A percentile compares a stretch with the other conserved stretches of the same genome.
These are phyloP conservation scores for Notolepis coatsorum DNA, from an alignment of 2,797 vertebrate genomes.

Conservation along the genomic window DNA sequence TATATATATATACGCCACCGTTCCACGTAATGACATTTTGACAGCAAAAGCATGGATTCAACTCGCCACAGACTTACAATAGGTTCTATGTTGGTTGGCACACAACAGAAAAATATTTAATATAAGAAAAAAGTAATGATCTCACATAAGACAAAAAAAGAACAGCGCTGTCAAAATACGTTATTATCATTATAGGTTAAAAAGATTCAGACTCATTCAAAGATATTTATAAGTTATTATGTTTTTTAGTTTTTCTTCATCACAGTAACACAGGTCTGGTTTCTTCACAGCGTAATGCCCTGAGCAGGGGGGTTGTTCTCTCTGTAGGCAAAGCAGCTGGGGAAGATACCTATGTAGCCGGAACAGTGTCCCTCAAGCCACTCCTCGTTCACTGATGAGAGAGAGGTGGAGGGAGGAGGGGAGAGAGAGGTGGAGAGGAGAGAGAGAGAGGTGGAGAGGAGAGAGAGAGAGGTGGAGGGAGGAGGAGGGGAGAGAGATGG, in stretches of 20 bases:
- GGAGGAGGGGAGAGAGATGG: too few species aligned
- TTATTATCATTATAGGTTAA: neutral
- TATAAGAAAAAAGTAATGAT: too few species aligned
- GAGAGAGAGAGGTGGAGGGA: neutral
- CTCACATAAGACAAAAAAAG: too few species aligned
- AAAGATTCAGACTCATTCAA: neutral
- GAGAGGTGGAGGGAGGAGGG: neutral
- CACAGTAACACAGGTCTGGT: neutral
- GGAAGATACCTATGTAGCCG: constrained; percentile 89
- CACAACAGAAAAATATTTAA: too few species aligned
- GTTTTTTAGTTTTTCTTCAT: neutral
- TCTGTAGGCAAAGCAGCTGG: constrained; percentile 85
- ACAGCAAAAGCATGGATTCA: neutral
- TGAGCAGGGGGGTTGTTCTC: constrained; percentile 22
- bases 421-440: neutral
- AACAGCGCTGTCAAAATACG: too few species aligned
- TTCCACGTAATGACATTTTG: too few species aligned
- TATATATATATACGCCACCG: neutral
- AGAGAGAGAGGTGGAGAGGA: neutral
- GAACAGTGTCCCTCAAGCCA: constrained; percentile 91
- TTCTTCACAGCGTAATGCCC: neutral
- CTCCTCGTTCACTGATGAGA: constrained; percentile 88
- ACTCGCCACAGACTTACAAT: neutral
- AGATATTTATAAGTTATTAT: constrained; percentile 1
- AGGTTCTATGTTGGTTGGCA: neutral